Evolutionary conservation across 2,797 vertebrate species (phyloP).

Genomic region (Scolopax bukidnonensis): DNA sequence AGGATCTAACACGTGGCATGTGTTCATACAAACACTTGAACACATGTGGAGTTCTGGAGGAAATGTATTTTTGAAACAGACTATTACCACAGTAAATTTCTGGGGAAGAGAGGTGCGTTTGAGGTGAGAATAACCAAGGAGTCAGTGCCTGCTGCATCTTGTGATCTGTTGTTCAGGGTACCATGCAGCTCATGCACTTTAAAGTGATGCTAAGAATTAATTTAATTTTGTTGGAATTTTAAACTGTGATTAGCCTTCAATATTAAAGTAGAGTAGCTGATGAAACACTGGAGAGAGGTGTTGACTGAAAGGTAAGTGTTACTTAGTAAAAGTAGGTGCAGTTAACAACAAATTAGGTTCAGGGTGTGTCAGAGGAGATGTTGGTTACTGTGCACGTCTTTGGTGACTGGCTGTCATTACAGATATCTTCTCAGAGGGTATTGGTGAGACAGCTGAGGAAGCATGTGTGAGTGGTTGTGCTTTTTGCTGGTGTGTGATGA

Average conservation of each 20-base stretch:
- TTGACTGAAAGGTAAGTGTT: not conserved
- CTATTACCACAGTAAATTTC: not conserved
- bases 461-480: not conserved
- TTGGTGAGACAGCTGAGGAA: not conserved
- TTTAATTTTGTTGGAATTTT: not conserved
- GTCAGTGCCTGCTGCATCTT: not conserved
- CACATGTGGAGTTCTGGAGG: not conserved
- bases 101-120: not conserved
- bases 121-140: not conserved
- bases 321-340: not conserved
- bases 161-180: not conserved
- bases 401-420: not conserved
- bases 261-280: not conserved
- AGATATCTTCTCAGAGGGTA: not conserved
- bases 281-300: not conserved
- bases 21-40: not conserved
- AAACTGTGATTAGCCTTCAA: not conserved
- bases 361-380: not conserved
- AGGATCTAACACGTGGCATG: not conserved
- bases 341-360: not conserved
- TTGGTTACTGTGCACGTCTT: not conserved
- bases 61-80: not conserved
- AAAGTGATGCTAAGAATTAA: not conserved
- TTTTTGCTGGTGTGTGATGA: not conserved
- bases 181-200: fast-evolving